Base-by-base conservation (phyloP, 1,140 invertebrate species). In the Apis florea region DNA sequence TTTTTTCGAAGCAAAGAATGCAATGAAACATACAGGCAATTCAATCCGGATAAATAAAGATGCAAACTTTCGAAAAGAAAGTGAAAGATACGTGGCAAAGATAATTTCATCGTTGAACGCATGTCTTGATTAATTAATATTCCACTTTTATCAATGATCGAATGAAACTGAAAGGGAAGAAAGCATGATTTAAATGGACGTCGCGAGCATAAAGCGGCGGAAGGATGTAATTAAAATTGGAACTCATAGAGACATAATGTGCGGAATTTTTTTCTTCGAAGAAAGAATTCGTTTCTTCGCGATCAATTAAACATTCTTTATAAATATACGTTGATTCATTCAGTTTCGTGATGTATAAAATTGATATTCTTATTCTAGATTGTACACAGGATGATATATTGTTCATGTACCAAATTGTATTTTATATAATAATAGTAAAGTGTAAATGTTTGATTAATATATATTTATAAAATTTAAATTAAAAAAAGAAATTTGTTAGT, bases 171-270 rank as follows among this genome's bases (percentile, higher is more conserved):
- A 64, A 79, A 68, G 64, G 12, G 31, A 72, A 73, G 61, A 56
- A 40, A 47, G 12, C 19, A 53, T 53, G 26, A 31, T 47, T 40
- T 51, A 75, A 75, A 53, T 63, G 56, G 31, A 66, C 51, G 69
- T 79, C 78, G 63, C 9, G 19, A 49, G 40, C 70, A 64, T 47
- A 72, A 54, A 61, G 24, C 58, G 12, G n/a, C 59, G 13, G 31
- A 56, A 66, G 40, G 78, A 64, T 53, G 77, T 64, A 79, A 79
- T 79, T 79, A 79, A 79, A 79, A 54, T 40, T 53, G 59, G 69
- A 64, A 64, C 59, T 58, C 51, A 47, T 72, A 49, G 51, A 47
- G 49, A 56, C 61, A 17, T 72, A 73, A 73, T n/a, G 26, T 49
- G n/a, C 15, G 31, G 31, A 26, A 73, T 73, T 53, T 61, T 73